A percentile compares a stretch with the other conserved stretches of the same genome.
Evolutionary conservation across 2,888 invertebrate species (phyloP).

Genomic region (Troilus luridus): DNA sequence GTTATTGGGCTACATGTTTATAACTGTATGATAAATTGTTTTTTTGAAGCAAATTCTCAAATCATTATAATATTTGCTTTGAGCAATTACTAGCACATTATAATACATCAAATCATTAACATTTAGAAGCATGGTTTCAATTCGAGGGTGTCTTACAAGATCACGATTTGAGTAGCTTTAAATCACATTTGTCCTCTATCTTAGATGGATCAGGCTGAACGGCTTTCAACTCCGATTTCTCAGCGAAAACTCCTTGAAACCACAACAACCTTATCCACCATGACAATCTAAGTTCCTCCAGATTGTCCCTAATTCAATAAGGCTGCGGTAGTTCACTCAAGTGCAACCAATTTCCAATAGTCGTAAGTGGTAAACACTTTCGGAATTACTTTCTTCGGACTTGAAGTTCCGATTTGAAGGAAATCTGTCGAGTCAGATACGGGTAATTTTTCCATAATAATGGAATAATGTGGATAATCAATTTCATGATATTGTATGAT

Average conservation of each 20-base stretch:
- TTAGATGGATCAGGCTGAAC: neutral
- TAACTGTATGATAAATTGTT: no score
- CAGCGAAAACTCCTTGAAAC: slow-evolving; percentile 20
- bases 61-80: no score
- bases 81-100: no score
- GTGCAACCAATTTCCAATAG: slow-evolving; percentile 1
- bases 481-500: neutral
- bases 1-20: no score
- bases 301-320: slow-evolving; percentile 27
- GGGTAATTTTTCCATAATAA: neutral
- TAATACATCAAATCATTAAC: neutral
- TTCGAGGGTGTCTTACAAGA: neutral
- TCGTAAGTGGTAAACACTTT: neutral
- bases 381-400: neutral
- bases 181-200: neutral
- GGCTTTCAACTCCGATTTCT: slow-evolving; percentile 1
- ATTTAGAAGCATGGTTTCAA: neutral
- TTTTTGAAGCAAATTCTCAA: no score
- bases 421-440: neutral
- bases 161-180: neutral
- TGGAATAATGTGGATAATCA: neutral
- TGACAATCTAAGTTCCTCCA: slow-evolving; percentile 5
- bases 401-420: neutral
- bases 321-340: neutral
- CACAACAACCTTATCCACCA: neutral